A percentile compares a stretch with the other conserved stretches of the same genome.
These are phyloP conservation scores for Ooceraea biroi DNA, from an alignment of 1,140 invertebrate genomes.

Conservation along the genomic window DNA sequence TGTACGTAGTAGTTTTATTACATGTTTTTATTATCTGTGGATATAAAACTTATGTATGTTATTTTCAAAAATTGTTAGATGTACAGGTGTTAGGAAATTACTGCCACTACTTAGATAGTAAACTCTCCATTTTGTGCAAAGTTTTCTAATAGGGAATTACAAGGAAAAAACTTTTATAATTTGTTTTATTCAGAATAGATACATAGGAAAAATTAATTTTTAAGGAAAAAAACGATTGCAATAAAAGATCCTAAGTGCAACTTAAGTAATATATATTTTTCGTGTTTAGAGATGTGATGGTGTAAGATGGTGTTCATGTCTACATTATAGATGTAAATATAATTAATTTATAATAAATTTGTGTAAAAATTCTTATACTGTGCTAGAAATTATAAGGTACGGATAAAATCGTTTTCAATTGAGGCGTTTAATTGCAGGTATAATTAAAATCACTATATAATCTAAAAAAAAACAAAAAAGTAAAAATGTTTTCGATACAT, in stretches of 20 bases:
- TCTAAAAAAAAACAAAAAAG: not conserved
- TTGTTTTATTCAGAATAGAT: not conserved
- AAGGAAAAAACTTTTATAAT: not conserved
- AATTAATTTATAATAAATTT: constrained; percentile 30
- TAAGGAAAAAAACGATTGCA: not conserved
- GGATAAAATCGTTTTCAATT: constrained; percentile 37
- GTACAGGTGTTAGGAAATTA: constrained; percentile 25
- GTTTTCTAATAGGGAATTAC: not conserved
- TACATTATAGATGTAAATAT: constrained; percentile 33
- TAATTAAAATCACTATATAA: constrained; percentile 11
- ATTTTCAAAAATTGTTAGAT: constrained; percentile 24
- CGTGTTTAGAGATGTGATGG: constrained; percentile 16
- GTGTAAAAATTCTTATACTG: not conserved
- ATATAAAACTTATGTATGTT: not conserved
- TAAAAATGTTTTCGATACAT: not conserved
- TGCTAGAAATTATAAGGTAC: not conserved
- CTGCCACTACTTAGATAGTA: constrained; percentile 41
- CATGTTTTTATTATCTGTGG: constrained; percentile 4
- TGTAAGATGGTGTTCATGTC: constrained; percentile 1
- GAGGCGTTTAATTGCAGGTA: not conserved
- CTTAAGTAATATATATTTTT: constrained; percentile 35
- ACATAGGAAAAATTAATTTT: not conserved
- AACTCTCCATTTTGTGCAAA: constrained; percentile 16
- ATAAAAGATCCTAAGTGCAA: constrained; percentile 6
- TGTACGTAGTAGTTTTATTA: constrained; percentile 15